These are phyloP conservation scores for Holocentrus rufus DNA, from an alignment of 2,797 vertebrate genomes.

Conservation along the genomic window DNA sequence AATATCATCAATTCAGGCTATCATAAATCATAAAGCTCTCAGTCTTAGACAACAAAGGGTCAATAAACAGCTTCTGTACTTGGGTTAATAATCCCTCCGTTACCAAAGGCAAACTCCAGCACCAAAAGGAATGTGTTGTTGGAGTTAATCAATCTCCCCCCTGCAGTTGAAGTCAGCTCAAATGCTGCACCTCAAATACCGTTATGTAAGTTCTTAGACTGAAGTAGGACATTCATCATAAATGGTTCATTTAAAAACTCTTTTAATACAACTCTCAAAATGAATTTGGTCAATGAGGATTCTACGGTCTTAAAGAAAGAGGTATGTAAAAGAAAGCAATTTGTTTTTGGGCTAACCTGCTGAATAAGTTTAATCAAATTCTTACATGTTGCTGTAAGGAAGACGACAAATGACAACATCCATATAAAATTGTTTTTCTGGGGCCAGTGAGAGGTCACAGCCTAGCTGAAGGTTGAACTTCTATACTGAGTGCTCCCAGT, in stretches of 20 bases:
- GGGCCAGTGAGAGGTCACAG: no score
- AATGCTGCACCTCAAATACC: constrained; percentile 57
- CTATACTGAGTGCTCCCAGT: no score
- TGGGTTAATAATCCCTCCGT: constrained; percentile 34
- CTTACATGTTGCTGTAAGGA: no score
- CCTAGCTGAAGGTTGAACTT: no score
- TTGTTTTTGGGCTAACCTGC: not conserved
- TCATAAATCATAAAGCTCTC: not conserved
- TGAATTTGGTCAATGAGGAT: constrained; percentile 43
- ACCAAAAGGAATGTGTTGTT: constrained; percentile 51
- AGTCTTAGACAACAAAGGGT: constrained; percentile 10
- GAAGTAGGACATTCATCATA: constrained; percentile 38
- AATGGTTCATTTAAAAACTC: constrained; percentile 19
- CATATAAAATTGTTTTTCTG: no score
- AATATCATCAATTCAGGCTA: no score
- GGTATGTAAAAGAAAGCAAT: constrained; percentile 55
- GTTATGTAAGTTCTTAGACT: constrained; percentile 17
- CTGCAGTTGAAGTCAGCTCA: constrained; percentile 42
- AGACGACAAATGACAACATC: no score
- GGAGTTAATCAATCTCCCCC: constrained; percentile 33
- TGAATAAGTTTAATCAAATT: not conserved
- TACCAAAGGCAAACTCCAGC: constrained; percentile 3
- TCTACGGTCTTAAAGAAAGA: constrained; percentile 38
- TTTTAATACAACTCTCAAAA: constrained; percentile 41
- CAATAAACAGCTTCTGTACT: constrained; percentile 16